These are phyloP conservation scores for Pangasius larnaudii DNA, from an alignment of 2,797 vertebrate genomes.

Conservation along the genomic window DNA sequence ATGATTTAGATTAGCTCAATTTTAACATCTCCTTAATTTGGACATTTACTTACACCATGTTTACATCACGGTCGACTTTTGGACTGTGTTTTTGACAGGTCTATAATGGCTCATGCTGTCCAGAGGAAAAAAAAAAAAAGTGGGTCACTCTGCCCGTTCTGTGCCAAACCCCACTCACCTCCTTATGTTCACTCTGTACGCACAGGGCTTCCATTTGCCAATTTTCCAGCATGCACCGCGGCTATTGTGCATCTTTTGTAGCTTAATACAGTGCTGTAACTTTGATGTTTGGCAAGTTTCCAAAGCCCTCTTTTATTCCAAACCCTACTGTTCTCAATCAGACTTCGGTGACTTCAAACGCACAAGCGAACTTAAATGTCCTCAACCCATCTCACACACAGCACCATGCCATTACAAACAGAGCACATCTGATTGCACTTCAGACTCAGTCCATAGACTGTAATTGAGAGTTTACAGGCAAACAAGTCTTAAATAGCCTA, in stretches of 20 bases:
- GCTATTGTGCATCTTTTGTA: slow-evolving; percentile 45
- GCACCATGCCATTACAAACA: slow-evolving; percentile 50
- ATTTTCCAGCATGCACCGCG: slow-evolving; percentile 32
- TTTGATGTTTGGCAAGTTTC: slow-evolving; percentile 52
- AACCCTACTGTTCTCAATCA: slow-evolving; percentile 56
- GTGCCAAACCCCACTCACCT: slow-evolving; percentile 51
- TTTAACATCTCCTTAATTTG: not conserved
- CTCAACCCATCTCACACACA: slow-evolving; percentile 23
- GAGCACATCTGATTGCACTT: slow-evolving; percentile 57
- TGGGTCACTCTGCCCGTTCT: slow-evolving; percentile 47
- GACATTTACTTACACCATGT: not conserved
- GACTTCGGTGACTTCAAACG: slow-evolving; percentile 54
- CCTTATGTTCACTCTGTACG: slow-evolving; percentile 47
- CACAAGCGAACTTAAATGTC: slow-evolving; percentile 37
- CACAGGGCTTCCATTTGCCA: slow-evolving; percentile 51
- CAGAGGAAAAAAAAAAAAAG: slow-evolving; percentile 12
- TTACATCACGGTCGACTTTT: not conserved
- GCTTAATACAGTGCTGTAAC: slow-evolving; percentile 31
- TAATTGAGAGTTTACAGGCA: slow-evolving; percentile 57
- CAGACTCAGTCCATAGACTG: slow-evolving; percentile 44
- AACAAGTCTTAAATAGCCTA: slow-evolving; percentile 56
- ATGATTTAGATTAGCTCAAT: not conserved
- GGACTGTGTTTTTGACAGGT: not conserved
- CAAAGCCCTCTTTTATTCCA: slow-evolving; percentile 47
- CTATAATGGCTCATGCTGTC: slow-evolving; percentile 13